Conservation (phyloP, 2,888 invertebrate genomes). For the Salticus scenicus region DNA sequence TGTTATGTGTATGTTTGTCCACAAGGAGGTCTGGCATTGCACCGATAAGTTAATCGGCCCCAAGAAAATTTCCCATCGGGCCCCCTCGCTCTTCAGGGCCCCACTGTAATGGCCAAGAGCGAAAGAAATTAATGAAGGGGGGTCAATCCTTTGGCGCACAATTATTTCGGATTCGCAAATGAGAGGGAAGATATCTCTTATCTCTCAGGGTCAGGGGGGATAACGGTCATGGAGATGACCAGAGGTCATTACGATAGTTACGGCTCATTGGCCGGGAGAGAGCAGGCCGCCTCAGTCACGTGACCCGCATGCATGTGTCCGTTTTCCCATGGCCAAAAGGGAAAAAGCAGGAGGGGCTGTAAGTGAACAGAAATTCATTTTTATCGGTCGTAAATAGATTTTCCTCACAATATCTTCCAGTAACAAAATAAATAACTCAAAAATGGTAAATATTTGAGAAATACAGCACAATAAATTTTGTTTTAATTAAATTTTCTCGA, state of each 20-base stretch:
- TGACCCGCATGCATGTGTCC: slow-evolving; percentile 69
- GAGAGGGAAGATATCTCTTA: slow-evolving; percentile 61
- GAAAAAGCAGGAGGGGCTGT: slow-evolving; percentile 19
- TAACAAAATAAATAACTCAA: too few relatives aligned
- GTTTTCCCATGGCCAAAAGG: slow-evolving; percentile 53
- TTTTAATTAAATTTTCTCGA: too few relatives aligned
- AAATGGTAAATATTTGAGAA: too few relatives aligned
- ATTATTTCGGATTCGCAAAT: slow-evolving; percentile 69
- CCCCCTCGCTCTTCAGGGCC: slow-evolving; percentile 37
- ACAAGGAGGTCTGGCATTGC: slow-evolving; percentile 12
- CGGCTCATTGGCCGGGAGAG: slow-evolving; percentile 62
- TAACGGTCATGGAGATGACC: slow-evolving; percentile 65
- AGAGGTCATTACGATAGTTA: slow-evolving; percentile 69
- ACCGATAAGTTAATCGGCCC: slow-evolving; percentile 20
- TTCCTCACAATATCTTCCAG: too few relatives aligned
- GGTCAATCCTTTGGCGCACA: slow-evolving; percentile 63
- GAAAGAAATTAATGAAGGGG: slow-evolving; percentile 66
- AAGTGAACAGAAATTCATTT: not conserved
- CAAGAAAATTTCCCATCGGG: slow-evolving; percentile 21
- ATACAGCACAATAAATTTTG: too few relatives aligned
- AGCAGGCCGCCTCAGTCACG: slow-evolving; percentile 49
- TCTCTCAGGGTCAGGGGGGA: slow-evolving; percentile 58
- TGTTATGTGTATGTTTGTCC: slow-evolving; percentile 4
- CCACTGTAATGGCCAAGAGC: slow-evolving; percentile 32
- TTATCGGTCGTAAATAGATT: not conserved